phyloP scores from a whole-genome alignment of 2,113 vertebrate genomes.

The Ondatra zibethicus region DNA sequence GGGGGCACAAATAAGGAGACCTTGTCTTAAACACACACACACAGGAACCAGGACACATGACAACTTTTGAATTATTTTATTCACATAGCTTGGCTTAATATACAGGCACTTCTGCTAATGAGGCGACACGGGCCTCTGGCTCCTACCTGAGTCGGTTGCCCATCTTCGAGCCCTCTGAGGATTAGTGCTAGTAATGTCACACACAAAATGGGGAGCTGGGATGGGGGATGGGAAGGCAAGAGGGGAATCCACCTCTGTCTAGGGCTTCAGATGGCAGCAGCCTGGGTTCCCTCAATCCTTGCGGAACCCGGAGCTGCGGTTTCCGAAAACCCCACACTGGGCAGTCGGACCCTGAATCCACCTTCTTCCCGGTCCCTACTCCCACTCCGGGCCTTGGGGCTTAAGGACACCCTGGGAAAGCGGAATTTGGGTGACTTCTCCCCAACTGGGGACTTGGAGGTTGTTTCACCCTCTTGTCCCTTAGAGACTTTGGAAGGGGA shows the following conservation, averaged over 20 bases:
- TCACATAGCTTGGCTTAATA: slow-evolving; percentile 51
- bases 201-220: background rate
- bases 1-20: background rate
- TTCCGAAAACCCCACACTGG: slow-evolving; percentile 85
- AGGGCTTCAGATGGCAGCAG: slow-evolving; percentile 72
- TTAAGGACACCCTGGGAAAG: slow-evolving; percentile 89
- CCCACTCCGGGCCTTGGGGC: slow-evolving; percentile 85
- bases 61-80: slow-evolving; percentile 66
- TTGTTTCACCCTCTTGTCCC: slow-evolving; percentile 82
- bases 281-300: slow-evolving; percentile 81
- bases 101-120: background rate
- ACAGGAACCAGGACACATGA: background rate
- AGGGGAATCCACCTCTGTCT: background rate
- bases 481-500: slow-evolving; percentile 87
- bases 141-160: background rate
- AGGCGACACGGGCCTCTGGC: background rate
- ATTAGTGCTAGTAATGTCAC: slow-evolving; percentile 79
- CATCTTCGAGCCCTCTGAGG: slow-evolving; percentile 31
- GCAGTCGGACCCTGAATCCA: slow-evolving; percentile 87
- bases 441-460: slow-evolving; percentile 75
- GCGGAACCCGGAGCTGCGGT: slow-evolving; percentile 56
- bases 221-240: background rate
- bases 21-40: background rate
- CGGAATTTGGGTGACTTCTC: slow-evolving; percentile 89
- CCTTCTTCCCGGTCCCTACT: slow-evolving; percentile 79